Evolutionary conservation across 2,113 vertebrate genomes (phyloP).

Genomic region (Caranx ignobilis): DNA sequence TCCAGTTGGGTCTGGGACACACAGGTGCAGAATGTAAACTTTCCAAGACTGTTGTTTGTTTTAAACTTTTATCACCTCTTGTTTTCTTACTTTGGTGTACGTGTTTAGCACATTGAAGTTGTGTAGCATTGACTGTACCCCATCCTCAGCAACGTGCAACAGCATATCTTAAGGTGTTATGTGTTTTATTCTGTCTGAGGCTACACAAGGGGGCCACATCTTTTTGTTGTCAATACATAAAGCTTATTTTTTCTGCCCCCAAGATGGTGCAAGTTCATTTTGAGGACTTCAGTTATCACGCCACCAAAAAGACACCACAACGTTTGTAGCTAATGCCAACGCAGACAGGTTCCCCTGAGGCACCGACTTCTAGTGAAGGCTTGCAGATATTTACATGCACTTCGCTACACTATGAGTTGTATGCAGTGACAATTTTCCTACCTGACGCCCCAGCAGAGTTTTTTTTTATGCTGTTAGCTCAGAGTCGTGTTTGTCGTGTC

Average conservation of each 20-base stretch:
- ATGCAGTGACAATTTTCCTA: conserved; percentile 29
- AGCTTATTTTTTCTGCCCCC: neutral
- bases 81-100: neutral
- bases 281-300: neutral
- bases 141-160: neutral
- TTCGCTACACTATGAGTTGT: neutral
- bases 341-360: neutral
- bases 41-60: too few relatives aligned
- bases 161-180: neutral
- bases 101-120: neutral
- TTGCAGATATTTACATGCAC: neutral
- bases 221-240: too few relatives aligned
- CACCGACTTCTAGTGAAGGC: neutral
- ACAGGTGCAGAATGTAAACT: neutral
- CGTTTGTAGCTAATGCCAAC: neutral
- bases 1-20: neutral
- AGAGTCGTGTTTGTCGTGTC: neutral
- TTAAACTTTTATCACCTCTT: neutral
- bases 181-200: too few relatives aligned
- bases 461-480: neutral
- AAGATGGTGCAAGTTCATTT: neutral
- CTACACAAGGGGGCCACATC: neutral
- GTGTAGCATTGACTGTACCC: neutral
- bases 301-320: neutral
- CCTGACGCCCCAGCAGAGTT: conserved; percentile 48